Conservation (phyloP, 2,888 invertebrate species). For the Nebria brevicollis region DNA sequence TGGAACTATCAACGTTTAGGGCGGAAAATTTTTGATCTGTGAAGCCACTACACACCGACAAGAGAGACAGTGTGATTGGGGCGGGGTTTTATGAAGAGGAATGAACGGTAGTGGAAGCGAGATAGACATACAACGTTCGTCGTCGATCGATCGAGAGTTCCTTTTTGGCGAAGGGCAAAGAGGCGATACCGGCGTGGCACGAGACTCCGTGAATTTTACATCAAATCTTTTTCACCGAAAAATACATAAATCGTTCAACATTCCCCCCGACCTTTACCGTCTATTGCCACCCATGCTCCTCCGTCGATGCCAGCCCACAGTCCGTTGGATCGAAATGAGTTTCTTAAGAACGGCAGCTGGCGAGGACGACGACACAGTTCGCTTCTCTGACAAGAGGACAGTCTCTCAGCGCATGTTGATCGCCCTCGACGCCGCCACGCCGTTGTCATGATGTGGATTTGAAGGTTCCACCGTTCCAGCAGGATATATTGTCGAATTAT, state of each 20-base stretch:
- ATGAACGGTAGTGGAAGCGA: background rate
- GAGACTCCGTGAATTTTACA: conserved; percentile 26
- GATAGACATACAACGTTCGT: conserved; percentile 15
- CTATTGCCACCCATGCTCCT: background rate
- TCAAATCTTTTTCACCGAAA: conserved; percentile 27
- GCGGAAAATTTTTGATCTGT: conserved; percentile 1
- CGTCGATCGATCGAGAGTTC: conserved; percentile 15
- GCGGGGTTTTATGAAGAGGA: conserved; percentile 6
- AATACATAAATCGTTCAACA: conserved; percentile 31
- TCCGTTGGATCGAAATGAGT: conserved; percentile 23
- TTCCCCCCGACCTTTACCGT: background rate
- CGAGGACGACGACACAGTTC: conserved; percentile 6
- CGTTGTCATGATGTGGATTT: conserved; percentile 3
- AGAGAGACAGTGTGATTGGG: conserved; percentile 10
- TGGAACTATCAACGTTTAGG: background rate
- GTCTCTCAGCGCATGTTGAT: conserved; percentile 19
- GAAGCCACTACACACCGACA: background rate
- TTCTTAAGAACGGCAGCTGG: conserved; percentile 32
- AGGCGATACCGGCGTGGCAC: background rate
- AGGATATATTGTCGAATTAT: background rate
- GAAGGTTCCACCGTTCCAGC: background rate
- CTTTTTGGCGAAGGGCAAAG: conserved; percentile 12
- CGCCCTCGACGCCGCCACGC: background rate
- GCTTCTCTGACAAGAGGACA: conserved; percentile 3
- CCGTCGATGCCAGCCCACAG: background rate